Conservation (phyloP, 2,113 vertebrate genomes). For the Onychostoma macrolepis region DNA sequence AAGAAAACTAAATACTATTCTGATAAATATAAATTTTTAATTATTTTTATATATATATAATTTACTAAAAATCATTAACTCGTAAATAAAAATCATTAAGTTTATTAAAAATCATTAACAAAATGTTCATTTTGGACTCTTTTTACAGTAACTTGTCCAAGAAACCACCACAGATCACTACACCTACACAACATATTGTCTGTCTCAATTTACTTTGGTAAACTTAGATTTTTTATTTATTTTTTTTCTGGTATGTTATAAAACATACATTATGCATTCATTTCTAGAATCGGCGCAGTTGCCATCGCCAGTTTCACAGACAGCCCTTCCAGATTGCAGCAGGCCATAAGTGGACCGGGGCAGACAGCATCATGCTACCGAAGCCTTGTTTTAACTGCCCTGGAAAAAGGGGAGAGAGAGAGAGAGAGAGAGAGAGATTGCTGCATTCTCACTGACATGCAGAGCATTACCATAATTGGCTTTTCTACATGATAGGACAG, state of each 20-base stretch:
- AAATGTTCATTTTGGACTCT: background rate
- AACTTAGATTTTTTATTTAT: background rate
- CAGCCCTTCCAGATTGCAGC: slow-evolving; percentile 57
- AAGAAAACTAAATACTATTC: background rate
- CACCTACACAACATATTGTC: background rate
- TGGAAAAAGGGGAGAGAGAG: slow-evolving; percentile 65
- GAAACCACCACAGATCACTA: background rate
- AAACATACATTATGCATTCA: background rate
- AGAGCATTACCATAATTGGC: slow-evolving; percentile 99
- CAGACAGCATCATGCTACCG: slow-evolving; percentile 79
- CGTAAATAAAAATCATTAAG: too few relatives aligned
- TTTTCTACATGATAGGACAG: slow-evolving; percentile 99
- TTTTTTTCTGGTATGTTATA: background rate
- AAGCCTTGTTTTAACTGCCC: slow-evolving; percentile 81
- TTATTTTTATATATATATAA: too few relatives aligned
- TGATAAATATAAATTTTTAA: background rate
- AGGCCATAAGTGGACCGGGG: slow-evolving; percentile 68
- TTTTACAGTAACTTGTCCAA: background rate
- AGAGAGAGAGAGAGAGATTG: slow-evolving; percentile 78
- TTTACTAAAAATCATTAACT: too few relatives aligned
- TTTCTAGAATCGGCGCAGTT: background rate
- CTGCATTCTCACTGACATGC: slow-evolving; percentile 98
- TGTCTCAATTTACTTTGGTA: background rate
- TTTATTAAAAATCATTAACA: too few relatives aligned
- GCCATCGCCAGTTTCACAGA: slow-evolving; percentile 20